Conservation (phyloP, 2,113 vertebrate species). For the Scomber colias region DNA sequence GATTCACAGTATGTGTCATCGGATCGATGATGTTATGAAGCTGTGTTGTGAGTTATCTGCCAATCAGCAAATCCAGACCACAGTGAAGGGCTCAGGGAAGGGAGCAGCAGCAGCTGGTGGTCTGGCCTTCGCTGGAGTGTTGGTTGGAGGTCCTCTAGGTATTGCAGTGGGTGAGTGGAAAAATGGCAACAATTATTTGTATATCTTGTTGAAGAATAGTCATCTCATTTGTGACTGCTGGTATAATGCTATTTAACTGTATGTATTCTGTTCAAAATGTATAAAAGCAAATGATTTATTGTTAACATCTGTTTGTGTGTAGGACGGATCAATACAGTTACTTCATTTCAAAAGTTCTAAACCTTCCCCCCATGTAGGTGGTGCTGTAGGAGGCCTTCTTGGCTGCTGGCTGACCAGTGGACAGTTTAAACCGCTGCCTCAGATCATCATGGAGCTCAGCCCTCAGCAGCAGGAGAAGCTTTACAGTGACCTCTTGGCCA, state of each 20-base stretch:
- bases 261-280: background rate
- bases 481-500: conserved; percentile 68
- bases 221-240: background rate
- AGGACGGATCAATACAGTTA: background rate
- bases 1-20: conserved; percentile 82
- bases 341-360: background rate
- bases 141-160: conserved; percentile 90
- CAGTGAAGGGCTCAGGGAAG: conserved; percentile 86
- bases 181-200: background rate
- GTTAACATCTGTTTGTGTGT: background rate
- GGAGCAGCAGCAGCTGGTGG: conserved; percentile 87
- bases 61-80: conserved; percentile 86
- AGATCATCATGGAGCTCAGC: conserved; percentile 92
- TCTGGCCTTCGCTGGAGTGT: conserved; percentile 88
- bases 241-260: background rate
- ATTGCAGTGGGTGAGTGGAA: conserved; percentile 88
- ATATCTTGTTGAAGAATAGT: background rate
- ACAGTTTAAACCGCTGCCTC: conserved; percentile 90
- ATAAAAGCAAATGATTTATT: background rate
- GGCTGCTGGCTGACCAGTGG: conserved; percentile 90
- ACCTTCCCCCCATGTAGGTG: conserved; percentile 83
- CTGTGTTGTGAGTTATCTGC: conserved; percentile 88
- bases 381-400: conserved; percentile 89
- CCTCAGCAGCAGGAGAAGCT: conserved; percentile 87
- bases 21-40: conserved; percentile 84